These are phyloP conservation scores for Dryomyza anilis DNA, from an alignment of 2,888 invertebrate species.

Conservation along the genomic window DNA sequence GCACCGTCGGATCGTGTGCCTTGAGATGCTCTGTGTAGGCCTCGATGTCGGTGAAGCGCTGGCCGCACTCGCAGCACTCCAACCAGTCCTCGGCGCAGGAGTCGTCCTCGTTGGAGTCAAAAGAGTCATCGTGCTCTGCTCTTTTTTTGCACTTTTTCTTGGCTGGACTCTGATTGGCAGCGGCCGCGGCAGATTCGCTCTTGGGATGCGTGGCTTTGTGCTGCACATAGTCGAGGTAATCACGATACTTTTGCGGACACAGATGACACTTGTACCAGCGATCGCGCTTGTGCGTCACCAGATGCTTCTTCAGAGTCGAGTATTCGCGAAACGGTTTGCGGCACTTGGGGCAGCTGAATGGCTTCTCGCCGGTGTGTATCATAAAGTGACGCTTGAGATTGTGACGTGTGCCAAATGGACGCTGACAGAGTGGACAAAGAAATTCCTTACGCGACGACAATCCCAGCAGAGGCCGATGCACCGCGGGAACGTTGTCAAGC, in stretches of 20 bases:
- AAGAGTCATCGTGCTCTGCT: constrained; percentile 21
- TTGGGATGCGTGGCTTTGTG: constrained; percentile 50
- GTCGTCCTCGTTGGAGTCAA: constrained; percentile 48
- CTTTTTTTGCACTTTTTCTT: constrained; percentile 30
- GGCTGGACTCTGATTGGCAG: constrained; percentile 3
- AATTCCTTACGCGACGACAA: constrained; percentile 47
- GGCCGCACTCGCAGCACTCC: constrained; percentile 56
- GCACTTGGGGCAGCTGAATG: constrained; percentile 56
- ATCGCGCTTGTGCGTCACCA: constrained; percentile 56
- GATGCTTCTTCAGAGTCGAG: constrained; percentile 58
- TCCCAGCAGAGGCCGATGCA: constrained; percentile 37
- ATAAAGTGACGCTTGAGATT: constrained; percentile 60
- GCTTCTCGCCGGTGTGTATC: constrained; percentile 60
- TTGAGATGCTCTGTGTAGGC: constrained; percentile 53
- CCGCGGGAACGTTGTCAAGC: constrained; percentile 36
- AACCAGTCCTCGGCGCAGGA: constrained; percentile 49
- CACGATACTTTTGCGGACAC: constrained; percentile 54
- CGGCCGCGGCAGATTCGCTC: too few relatives aligned
- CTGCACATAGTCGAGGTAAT: constrained; percentile 52
- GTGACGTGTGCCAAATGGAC: constrained; percentile 58
- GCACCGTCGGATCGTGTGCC: constrained; percentile 47
- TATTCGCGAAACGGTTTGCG: constrained; percentile 58
- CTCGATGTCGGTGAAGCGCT: constrained; percentile 52
- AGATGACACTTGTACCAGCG: constrained; percentile 56
- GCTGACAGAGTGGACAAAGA: constrained; percentile 57